Evolutionary conservation across 1,140 invertebrate genomes (phyloP), one percentile per base, ranked within the genome.

Genomic region (Oedothorax gibbosus): DNA sequence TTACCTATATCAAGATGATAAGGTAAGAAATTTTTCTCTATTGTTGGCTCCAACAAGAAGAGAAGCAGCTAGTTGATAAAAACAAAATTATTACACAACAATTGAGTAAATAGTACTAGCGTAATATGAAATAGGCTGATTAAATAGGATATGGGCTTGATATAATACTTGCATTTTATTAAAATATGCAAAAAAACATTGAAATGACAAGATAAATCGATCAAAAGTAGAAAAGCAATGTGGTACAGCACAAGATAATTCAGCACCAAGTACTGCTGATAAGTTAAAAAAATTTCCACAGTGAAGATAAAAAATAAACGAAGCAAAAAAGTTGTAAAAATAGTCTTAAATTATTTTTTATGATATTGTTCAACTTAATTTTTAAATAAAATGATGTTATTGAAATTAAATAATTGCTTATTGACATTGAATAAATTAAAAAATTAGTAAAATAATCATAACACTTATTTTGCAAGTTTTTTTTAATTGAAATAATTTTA

Each of bases 51-150:
- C 49, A 53, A 82, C 80, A 15, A 82, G 53, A 15, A 82, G 65
- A 9, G 80, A 82, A 18, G 80, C 80, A 82, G 80, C 80, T 82
- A 60, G 21, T 73, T 64, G 3, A 21, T 18, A 72, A 71, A 15
- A 35, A 12, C 9, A 21, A 35, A 62, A 35, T 57, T 53, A 12
- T 57, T 35, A 75, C 21, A 14, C 8, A 11, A 14, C 20, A 57
- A 57, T 62, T 12, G 60, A 49, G 49, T n/a, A 49, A 21, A 14
- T 18, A 68, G 0, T 68, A 68, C 20, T 12, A 68, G 21, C 12
- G 0, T 21, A 18, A 12, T 68, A 12, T 18, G 8, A 21, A n/a
- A 68, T 12, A 12, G 14, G 21, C 11, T 3, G 21, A 68, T 68
- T 68, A 18, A 18, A 68, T 2, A 3, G 3, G 11, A 12, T n/a